Evolutionary conservation across 2,113 vertebrate genomes (phyloP).

Genomic region (Hippocampus comes): DNA sequence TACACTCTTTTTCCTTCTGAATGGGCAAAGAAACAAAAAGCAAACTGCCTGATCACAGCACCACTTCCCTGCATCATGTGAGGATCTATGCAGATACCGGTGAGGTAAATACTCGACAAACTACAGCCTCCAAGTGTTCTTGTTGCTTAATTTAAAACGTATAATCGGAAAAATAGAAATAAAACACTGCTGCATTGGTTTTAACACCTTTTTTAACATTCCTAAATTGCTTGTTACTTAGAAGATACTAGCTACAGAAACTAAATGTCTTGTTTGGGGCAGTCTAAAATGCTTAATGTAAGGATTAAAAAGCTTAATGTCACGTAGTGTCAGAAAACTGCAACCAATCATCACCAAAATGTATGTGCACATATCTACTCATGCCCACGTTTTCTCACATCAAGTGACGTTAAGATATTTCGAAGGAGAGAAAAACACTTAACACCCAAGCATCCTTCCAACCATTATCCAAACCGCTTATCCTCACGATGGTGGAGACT

Average conservation of each 20-base stretch:
- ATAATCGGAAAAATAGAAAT: constrained; percentile 65
- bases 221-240: constrained; percentile 74
- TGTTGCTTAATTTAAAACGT: constrained; percentile 49
- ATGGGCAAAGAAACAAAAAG: constrained; percentile 30
- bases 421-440: too few relatives aligned
- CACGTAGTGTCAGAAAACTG: too few relatives aligned
- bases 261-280: constrained; percentile 78
- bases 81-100: constrained; percentile 60
- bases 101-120: constrained; percentile 67
- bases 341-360: too few relatives aligned
- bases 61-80: constrained; percentile 53
- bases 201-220: constrained; percentile 59
- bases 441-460: too few relatives aligned
- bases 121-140: constrained; percentile 68
- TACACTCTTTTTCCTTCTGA: constrained; percentile 25
- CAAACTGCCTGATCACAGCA: constrained; percentile 52
- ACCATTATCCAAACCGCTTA: too few relatives aligned
- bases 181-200: constrained; percentile 73
- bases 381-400: too few relatives aligned
- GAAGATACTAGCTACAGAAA: constrained; percentile 77
- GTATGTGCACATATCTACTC: too few relatives aligned
- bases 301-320: too few relatives aligned
- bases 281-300: too few relatives aligned
- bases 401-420: too few relatives aligned
- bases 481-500: too few relatives aligned